phyloP scores from a whole-genome alignment of 2,797 vertebrate species.

The Bryconaethiops microstoma region DNA sequence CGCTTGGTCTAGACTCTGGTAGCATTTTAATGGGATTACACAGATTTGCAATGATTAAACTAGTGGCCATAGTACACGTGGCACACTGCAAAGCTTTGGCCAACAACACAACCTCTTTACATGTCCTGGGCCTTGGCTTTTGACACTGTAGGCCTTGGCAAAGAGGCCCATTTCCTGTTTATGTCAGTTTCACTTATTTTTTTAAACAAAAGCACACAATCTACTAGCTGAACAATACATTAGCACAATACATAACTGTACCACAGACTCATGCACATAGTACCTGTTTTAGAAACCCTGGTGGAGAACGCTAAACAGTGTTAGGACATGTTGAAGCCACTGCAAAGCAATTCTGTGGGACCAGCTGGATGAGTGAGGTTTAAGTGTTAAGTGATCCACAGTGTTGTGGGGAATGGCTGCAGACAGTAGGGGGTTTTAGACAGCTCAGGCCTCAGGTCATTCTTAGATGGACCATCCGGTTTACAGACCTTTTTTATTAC shows the following conservation, averaged over 20 bases:
- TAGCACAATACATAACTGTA: not conserved
- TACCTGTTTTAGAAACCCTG: slow-evolving; percentile 1
- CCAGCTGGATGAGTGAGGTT: slow-evolving; percentile 48
- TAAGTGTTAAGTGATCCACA: slow-evolving; percentile 52
- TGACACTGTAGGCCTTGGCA: not conserved
- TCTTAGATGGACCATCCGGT: slow-evolving; percentile 53
- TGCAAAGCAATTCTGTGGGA: not conserved
- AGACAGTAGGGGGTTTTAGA: slow-evolving; percentile 32
- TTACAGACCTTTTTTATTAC: slow-evolving; percentile 58
- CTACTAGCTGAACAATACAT: too few species aligned
- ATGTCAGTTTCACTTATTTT: not conserved
- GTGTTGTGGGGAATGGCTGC: slow-evolving; percentile 49
- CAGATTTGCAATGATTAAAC: slow-evolving; percentile 81
- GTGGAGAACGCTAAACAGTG: not conserved
- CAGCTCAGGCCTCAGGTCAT: slow-evolving; percentile 41
- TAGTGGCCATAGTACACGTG: slow-evolving; percentile 68
- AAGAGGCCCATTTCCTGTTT: not conserved
- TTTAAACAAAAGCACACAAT: not conserved
- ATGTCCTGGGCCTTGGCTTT: not conserved
- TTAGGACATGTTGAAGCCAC: not conserved
- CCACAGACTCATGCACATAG: not conserved
- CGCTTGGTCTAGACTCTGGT: slow-evolving; percentile 80
- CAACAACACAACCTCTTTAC: slow-evolving; percentile 29
- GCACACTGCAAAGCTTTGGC: slow-evolving; percentile 50
- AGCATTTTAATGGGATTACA: slow-evolving; percentile 85